A percentile compares a stretch with the other conserved stretches of the same genome.
These are phyloP conservation scores for Cuculus canorus DNA, from an alignment of 2,797 vertebrate genomes.

Conservation along the genomic window DNA sequence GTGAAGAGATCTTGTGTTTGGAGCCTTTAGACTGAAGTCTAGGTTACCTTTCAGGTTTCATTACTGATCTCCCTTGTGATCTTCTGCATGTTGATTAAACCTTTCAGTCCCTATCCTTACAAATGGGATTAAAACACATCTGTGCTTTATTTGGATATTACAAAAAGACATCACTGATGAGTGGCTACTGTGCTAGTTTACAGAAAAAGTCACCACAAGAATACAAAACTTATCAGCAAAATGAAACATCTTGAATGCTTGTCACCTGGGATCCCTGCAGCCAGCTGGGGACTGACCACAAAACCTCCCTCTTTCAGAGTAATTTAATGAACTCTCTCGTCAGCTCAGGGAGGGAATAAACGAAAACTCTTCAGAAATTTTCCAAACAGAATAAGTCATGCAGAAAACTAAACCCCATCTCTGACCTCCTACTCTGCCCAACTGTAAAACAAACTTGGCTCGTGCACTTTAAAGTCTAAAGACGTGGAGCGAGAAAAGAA, in stretches of 20 bases:
- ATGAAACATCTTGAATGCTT: background rate
- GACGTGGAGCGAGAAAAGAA: background rate
- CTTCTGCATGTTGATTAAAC: constrained; percentile 1
- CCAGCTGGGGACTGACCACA: background rate
- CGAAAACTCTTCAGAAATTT: background rate
- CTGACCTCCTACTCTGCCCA: background rate
- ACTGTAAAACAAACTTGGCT: background rate
- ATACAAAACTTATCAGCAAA: background rate
- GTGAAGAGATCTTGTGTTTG: background rate
- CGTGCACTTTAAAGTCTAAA: background rate
- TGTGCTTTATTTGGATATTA: background rate
- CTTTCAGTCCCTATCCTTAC: background rate
- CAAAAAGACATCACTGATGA: background rate
- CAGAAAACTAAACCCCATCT: background rate
- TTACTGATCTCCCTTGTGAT: constrained; percentile 16
- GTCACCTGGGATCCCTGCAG: background rate
- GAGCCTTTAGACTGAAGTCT: background rate
- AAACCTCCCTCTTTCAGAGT: background rate
- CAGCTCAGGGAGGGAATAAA: background rate
- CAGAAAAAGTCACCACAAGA: background rate
- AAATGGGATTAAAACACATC: background rate
- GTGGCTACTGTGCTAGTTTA: background rate
- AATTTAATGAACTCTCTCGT: constrained; percentile 7
- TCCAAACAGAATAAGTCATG: background rate
- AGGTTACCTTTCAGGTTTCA: background rate